Evolutionary conservation across 2,797 vertebrate genomes (phyloP).

Genomic region (Nasua narica): DNA sequence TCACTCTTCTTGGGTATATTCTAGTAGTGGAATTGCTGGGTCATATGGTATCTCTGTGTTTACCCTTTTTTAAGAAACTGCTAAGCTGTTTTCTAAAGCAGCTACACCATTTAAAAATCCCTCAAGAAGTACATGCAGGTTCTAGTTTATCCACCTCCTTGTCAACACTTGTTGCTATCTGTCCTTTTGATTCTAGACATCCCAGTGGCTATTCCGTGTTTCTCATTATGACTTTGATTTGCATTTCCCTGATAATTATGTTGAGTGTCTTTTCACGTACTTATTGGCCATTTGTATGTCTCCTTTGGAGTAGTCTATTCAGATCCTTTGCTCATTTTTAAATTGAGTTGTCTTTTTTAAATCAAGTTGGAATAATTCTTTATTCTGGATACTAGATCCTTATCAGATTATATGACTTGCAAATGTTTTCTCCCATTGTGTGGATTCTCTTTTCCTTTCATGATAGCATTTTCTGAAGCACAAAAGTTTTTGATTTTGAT

Average conservation of each 20-base stretch:
- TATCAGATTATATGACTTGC: not conserved
- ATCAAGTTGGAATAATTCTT: not conserved
- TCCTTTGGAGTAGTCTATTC: not conserved
- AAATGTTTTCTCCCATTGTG: not conserved
- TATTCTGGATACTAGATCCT: not conserved
- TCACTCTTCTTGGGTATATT: not conserved
- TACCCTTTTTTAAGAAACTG: not conserved
- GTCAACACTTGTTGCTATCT: not conserved
- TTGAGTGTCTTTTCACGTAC: not conserved
- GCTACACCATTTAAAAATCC: not conserved
- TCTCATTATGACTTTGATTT: not conserved
- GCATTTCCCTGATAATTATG: not conserved
- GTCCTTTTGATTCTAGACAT: not conserved
- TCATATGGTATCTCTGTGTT: not conserved
- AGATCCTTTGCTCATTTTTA: not conserved
- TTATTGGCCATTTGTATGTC: not conserved
- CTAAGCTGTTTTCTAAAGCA: not conserved
- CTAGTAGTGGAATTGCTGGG: not conserved
- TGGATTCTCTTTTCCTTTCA: not conserved
- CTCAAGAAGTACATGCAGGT: not conserved
- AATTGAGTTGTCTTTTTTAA: slow-evolving; percentile 15
- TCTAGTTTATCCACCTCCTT: not conserved
- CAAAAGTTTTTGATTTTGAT: not conserved
- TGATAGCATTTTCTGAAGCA: not conserved
- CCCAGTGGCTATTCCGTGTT: not conserved